Percentiles rank a stretch among this genome's conserved stretches.
Evolutionary conservation across 1,140 invertebrate genomes (phyloP).

Genomic region (Asbolus verrucosus): DNA sequence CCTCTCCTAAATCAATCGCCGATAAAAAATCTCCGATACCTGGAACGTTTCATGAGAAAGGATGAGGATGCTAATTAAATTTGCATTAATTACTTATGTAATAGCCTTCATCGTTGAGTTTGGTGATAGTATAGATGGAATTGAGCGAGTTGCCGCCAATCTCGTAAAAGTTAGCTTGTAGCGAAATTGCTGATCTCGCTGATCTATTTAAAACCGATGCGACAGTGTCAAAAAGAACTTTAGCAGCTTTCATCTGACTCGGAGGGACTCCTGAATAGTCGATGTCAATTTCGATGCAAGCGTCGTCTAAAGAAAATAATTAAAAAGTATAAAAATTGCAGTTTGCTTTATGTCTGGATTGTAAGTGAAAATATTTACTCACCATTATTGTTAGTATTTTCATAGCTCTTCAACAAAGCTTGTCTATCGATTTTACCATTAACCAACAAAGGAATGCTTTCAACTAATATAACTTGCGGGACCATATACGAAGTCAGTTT

Average conservation of each 20-base stretch:
- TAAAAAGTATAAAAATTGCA: no score
- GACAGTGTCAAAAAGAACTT: slow-evolving; percentile 78
- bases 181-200: slow-evolving; percentile 69
- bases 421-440: slow-evolving; percentile 91
- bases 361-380: slow-evolving; percentile 50
- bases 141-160: slow-evolving; percentile 89
- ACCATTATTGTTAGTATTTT: slow-evolving; percentile 75
- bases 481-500: slow-evolving; percentile 81
- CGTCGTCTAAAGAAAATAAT: slow-evolving; percentile 54
- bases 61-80: slow-evolving; percentile 32
- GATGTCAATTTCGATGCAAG: slow-evolving; percentile 56
- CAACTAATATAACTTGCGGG: slow-evolving; percentile 79
- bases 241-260: slow-evolving; percentile 72
- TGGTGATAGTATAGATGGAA: slow-evolving; percentile 83
- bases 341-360: no score
- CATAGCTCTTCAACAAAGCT: slow-evolving; percentile 77
- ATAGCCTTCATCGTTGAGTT: slow-evolving; percentile 81
- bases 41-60: slow-evolving; percentile 59
- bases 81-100: slow-evolving; percentile 72
- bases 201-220: slow-evolving; percentile 75
- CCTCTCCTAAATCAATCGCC: slow-evolving; percentile 75
- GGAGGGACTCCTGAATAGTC: slow-evolving; percentile 71
- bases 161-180: slow-evolving; percentile 82
- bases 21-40: slow-evolving; percentile 84
- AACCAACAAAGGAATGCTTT: slow-evolving; percentile 80